Percentiles rank a stretch among this genome's conserved stretches.
These are phyloP conservation scores for Condylura cristata DNA, from an alignment of 2,113 vertebrate species.

Conservation along the genomic window DNA sequence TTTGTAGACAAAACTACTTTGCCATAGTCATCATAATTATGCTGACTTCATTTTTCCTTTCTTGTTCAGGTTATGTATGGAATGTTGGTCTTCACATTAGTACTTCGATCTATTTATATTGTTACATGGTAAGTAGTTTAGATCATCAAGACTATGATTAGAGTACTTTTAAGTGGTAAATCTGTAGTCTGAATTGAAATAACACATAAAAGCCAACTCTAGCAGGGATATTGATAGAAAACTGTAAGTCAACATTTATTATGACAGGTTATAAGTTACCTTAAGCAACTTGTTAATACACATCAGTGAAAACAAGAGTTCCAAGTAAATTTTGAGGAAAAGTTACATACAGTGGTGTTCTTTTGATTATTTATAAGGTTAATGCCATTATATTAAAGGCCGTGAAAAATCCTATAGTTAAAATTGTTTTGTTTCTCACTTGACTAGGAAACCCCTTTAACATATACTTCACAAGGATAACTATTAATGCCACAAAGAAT, in stretches of 20 bases:
- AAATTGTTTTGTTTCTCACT: constrained; percentile 1
- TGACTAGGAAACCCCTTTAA: not conserved
- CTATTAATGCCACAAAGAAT: not conserved
- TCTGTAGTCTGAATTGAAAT: constrained; percentile 36
- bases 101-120: constrained; percentile 96
- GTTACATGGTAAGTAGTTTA: constrained; percentile 93
- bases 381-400: constrained; percentile 5
- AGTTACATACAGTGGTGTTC: not conserved
- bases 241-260: constrained; percentile 40
- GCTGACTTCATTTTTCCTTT: constrained; percentile 57
- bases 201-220: constrained; percentile 39
- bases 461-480: not conserved
- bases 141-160: not conserved
- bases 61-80: constrained; percentile 96
- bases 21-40: constrained; percentile 1
- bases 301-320: constrained; percentile 28
- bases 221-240: constrained; percentile 17
- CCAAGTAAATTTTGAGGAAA: constrained; percentile 45
- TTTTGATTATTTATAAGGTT: constrained; percentile 20
- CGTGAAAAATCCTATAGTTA: constrained; percentile 20
- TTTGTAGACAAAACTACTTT: not conserved
- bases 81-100: constrained; percentile 92
- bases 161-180: constrained; percentile 10
- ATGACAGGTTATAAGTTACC: not conserved
- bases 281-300: constrained; percentile 13